Percentiles rank a stretch among this genome's conserved stretches.
Evolutionary conservation across 2,113 vertebrate species (phyloP).

Genomic region (Clarias macrocephalus): DNA sequence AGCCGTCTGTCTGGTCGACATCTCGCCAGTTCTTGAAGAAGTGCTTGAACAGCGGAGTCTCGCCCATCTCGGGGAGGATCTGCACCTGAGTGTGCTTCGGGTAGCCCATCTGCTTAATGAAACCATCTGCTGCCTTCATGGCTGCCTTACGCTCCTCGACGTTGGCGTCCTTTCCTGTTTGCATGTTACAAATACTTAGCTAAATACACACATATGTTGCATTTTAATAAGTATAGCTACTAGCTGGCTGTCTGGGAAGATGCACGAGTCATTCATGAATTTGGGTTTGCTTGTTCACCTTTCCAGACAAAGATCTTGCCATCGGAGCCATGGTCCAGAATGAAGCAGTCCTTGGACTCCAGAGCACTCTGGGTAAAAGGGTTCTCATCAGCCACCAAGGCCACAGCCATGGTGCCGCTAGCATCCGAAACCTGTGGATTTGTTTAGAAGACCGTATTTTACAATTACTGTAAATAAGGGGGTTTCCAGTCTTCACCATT

Average conservation of each 20-base stretch:
- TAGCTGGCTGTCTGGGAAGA: not conserved
- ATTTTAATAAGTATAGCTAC: not conserved
- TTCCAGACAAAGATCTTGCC: slow-evolving; percentile 98
- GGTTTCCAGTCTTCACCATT: not conserved
- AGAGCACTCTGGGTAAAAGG: slow-evolving; percentile 90
- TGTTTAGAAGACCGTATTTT: not conserved
- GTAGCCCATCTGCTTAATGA: slow-evolving; percentile 96
- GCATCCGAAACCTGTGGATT: slow-evolving; percentile 84
- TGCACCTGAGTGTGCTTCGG: slow-evolving; percentile 92
- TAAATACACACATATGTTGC: not conserved
- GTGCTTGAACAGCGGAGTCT: slow-evolving; percentile 97
- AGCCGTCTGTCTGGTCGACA: slow-evolving; percentile 85
- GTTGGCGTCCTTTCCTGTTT: slow-evolving; percentile 86
- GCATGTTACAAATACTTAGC: not conserved
- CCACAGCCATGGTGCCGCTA: slow-evolving; percentile 81
- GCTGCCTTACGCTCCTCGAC: slow-evolving; percentile 89
- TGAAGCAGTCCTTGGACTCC: slow-evolving; percentile 91
- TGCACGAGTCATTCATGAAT: not conserved
- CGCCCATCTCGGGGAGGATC: slow-evolving; percentile 88
- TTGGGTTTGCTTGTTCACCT: slow-evolving; percentile 72
- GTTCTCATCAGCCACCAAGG: slow-evolving; percentile 91
- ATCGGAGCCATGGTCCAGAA: slow-evolving; percentile 89
- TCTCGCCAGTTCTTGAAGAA: slow-evolving; percentile 99
- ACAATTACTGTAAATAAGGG: not conserved
- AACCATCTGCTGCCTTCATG: slow-evolving; percentile 88